Evolutionary conservation across 2,888 invertebrate species (phyloP).

Genomic region (Parnassius smintheus): DNA sequence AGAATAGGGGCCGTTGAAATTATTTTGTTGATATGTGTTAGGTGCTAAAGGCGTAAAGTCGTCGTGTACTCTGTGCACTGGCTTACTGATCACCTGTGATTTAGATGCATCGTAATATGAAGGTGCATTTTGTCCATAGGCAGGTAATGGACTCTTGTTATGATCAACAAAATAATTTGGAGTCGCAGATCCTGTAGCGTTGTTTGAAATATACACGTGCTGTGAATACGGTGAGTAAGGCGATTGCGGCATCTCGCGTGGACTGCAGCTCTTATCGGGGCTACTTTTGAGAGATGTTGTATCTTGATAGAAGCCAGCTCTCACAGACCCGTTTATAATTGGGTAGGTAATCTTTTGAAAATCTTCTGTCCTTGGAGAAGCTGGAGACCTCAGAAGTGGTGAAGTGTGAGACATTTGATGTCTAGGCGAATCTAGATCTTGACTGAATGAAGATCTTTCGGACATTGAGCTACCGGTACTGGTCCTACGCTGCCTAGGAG

Average conservation of each 20-base stretch:
- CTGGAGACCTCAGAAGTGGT: conserved; percentile 87
- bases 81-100: conserved; percentile 65
- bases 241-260: conserved; percentile 84
- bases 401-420: conserved; percentile 88
- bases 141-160: conserved; percentile 69
- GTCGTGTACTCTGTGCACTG: conserved; percentile 70
- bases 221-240: conserved; percentile 72
- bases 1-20: conserved; percentile 65
- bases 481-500: conserved; percentile 83
- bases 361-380: conserved; percentile 88
- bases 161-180: conserved; percentile 72
- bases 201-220: conserved; percentile 72
- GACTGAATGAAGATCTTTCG: conserved; percentile 89
- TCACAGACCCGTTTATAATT: conserved; percentile 89
- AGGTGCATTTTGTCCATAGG: conserved; percentile 73
- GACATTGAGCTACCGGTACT: conserved; percentile 91
- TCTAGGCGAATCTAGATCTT: conserved; percentile 87
- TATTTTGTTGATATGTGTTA: conserved; percentile 77
- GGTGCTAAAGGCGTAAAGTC: conserved; percentile 80
- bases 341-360: conserved; percentile 86
- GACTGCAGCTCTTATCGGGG: conserved; percentile 91
- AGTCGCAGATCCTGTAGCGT: conserved; percentile 55
- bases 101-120: conserved; percentile 83
- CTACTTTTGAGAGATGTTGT: conserved; percentile 91
- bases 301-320: conserved; percentile 95